Base-by-base conservation (phyloP, 2,888 invertebrate genomes). In the Temnothorax ravouxi region DNA sequence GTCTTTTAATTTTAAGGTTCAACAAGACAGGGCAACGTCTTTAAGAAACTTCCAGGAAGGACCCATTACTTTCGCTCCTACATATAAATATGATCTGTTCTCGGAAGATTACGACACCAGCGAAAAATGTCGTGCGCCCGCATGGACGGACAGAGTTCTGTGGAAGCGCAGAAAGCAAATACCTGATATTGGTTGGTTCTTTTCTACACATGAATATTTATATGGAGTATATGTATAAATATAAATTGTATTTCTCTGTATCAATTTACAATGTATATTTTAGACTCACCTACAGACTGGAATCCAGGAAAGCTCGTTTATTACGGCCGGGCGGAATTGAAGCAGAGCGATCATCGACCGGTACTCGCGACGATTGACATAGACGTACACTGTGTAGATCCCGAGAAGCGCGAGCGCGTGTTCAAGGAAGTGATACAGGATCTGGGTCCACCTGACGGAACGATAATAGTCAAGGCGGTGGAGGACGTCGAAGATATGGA, bases 31-130 rank as follows among this genome's bases (percentile, higher is more conserved):
- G 97, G 97, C 34, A 97, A 97, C 93, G 98, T 98, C 2, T 99
- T 99, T 94, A 97, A 97, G 93, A 98, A n/a, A 98, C 92, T 99
- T 99, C 94, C 96, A 97, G 79, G 99, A 99, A 95, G 99, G 99
- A 0, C 97, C 97, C 76, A 97, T 99, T 50, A 97, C 96, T 64
- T 99, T 99, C 95, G 96, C 98, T 18, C 99, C 99, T 0, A 99
- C 99, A 0, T 99, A 99, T 95, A 99, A 99, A 94, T 99, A 99
- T 94, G 99, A 99, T 95, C 95, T 99, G 81, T 99, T 99, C 94
- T 99, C 99, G 92, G 99, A 99, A 94, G 99, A 99, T 95, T 99
- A 99, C 94, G 99, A 99, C 95, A 99, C 99, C 0, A 99, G 99
- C 93, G 99, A 99, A 94, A 99, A 99, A 95, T 97, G 97, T 93